Evolutionary conservation across 2,888 invertebrate genomes (phyloP).

Genomic region (Drepanosiphum platanoidis): DNA sequence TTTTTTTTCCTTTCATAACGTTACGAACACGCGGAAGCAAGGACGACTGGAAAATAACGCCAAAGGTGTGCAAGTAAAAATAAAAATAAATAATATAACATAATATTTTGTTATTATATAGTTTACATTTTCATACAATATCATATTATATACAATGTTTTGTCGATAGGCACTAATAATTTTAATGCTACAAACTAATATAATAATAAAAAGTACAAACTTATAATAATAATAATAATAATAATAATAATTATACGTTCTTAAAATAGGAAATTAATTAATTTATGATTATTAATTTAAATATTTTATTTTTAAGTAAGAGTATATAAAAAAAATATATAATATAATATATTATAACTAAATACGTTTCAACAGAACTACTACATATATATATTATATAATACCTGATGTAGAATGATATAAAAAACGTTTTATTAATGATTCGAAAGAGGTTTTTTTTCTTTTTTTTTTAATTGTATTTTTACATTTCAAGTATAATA

Average conservation of each 20-base stretch:
- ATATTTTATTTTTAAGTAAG: neutral
- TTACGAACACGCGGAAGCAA: no score
- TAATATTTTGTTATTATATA: slow-evolving; percentile 32
- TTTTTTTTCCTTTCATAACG: no score
- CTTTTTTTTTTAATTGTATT: neutral
- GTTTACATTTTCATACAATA: slow-evolving; percentile 46
- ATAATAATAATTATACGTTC: neutral
- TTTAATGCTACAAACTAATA: slow-evolving; percentile 6
- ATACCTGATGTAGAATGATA: neutral
- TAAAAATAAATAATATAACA: slow-evolving; percentile 32
- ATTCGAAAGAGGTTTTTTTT: neutral
- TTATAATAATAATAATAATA: no score
- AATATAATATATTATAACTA: neutral
- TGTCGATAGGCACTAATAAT: slow-evolving; percentile 7
- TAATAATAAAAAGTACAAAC: slow-evolving; percentile 24
- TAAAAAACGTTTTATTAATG: neutral
- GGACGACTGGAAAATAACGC: neutral
- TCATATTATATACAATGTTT: slow-evolving; percentile 44
- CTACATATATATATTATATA: no score
- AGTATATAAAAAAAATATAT: no score
- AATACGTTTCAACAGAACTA: neutral
- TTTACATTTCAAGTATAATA: slow-evolving; percentile 14
- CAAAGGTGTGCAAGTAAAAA: neutral
- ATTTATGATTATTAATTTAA: slow-evolving; percentile 1
- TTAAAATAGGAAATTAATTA: slow-evolving; percentile 4